Conservation (phyloP, 2,888 invertebrate species). For the Chalcis sispes region DNA sequence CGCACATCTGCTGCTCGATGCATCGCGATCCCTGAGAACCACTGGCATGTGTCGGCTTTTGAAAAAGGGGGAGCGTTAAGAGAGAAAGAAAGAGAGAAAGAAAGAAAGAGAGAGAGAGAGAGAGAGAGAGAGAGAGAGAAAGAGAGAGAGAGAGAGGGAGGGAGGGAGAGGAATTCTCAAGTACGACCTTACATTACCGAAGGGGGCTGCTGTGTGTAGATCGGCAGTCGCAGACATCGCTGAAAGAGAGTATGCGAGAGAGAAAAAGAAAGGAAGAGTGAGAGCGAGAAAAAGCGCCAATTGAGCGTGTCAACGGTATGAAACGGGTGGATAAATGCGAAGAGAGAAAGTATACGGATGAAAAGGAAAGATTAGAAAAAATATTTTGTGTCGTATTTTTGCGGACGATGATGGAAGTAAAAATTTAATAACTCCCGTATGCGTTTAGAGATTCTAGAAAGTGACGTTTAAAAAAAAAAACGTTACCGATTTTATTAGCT, state of each 20-base stretch:
- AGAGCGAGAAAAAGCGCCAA: conserved; percentile 51
- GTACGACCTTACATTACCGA: conserved; percentile 23
- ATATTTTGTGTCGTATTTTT: conserved; percentile 53
- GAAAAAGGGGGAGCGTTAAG: conserved; percentile 49
- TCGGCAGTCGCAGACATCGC: conserved; percentile 19
- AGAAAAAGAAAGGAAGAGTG: not conserved
- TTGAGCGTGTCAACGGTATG: conserved; percentile 44
- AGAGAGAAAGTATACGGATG: too few relatives aligned
- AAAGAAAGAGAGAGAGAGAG: conserved; percentile 34
- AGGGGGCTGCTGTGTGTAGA: conserved; percentile 46
- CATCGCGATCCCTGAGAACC: conserved; percentile 56
- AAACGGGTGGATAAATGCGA: too few relatives aligned
- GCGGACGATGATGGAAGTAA: conserved; percentile 59
- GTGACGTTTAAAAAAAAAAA: too few relatives aligned
- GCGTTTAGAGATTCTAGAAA: too few relatives aligned
- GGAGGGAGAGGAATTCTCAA: conserved; percentile 22
- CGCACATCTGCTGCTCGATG: conserved; percentile 12
- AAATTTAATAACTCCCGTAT: too few relatives aligned
- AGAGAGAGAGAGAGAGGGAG: conserved; percentile 36
- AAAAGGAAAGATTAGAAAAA: conserved; percentile 9
- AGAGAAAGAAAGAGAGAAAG: conserved; percentile 34
- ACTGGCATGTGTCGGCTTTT: conserved; percentile 59
- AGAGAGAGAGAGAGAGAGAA: conserved; percentile 13
- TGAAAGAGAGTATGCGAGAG: conserved; percentile 19
- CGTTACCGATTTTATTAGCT: too few relatives aligned